Conservation (phyloP, 2,797 vertebrate genomes). For the Nyctibius grandis region DNA sequence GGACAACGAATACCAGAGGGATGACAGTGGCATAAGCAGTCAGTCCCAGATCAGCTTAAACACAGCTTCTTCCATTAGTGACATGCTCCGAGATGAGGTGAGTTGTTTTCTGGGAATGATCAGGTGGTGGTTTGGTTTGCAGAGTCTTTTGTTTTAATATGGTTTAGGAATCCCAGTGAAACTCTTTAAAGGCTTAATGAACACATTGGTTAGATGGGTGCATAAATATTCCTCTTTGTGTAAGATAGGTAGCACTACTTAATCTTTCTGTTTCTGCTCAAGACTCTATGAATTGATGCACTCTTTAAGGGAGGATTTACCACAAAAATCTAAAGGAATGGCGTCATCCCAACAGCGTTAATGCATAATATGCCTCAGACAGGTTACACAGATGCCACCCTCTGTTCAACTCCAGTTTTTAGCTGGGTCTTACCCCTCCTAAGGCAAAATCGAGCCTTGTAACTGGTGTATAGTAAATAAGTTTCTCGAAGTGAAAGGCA, state of each 20-base stretch:
- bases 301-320: neutral
- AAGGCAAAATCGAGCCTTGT: neutral
- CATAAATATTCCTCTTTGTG: neutral
- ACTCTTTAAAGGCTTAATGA: neutral
- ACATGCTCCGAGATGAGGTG: constrained; percentile 79
- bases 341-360: neutral
- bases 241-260: neutral
- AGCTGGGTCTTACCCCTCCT: neutral
- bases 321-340: neutral
- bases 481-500: neutral
- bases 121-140: neutral
- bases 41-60: constrained; percentile 75
- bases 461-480: neutral
- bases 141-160: neutral
- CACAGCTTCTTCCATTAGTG: constrained; percentile 68
- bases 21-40: constrained; percentile 71
- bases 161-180: neutral
- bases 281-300: neutral
- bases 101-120: constrained; percentile 44
- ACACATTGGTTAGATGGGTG: neutral
- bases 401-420: neutral
- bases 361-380: neutral
- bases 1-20: constrained; percentile 67
- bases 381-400: neutral
- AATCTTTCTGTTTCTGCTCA: neutral